Conservation (phyloP, 1,140 invertebrate genomes). For the Nasonia vitripennis region DNA sequence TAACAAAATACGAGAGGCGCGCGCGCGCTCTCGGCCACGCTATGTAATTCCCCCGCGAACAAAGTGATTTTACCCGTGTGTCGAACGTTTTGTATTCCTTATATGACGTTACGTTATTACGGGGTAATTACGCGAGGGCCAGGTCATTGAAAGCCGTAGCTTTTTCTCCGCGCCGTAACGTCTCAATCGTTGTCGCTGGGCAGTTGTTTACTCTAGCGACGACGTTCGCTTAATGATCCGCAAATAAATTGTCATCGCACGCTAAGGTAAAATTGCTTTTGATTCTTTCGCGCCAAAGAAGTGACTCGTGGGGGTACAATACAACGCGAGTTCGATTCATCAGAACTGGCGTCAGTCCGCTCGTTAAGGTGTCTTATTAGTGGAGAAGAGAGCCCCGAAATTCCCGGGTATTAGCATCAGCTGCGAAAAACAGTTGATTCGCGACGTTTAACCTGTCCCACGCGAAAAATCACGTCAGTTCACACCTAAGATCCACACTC, state of each 20-base stretch:
- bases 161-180: slow-evolving; percentile 17
- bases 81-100: slow-evolving; percentile 35
- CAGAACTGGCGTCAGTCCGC: neutral
- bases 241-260: slow-evolving; percentile 9
- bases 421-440: slow-evolving; percentile 39
- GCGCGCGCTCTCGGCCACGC: no score
- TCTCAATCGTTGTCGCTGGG: slow-evolving; percentile 15
- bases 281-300: neutral
- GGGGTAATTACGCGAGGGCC: slow-evolving; percentile 17
- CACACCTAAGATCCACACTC: slow-evolving; percentile 15
- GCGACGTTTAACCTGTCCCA: slow-evolving; percentile 13
- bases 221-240: neutral
- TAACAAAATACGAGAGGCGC: slow-evolving; percentile 14
- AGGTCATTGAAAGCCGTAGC: slow-evolving; percentile 28
- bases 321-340: neutral
- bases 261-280: neutral
- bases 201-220: neutral
- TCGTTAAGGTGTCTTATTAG: slow-evolving; percentile 28
- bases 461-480: slow-evolving; percentile 51
- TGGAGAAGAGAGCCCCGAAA: neutral
- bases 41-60: slow-evolving; percentile 4
- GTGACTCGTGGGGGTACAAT: neutral
- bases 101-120: slow-evolving; percentile 17
- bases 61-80: slow-evolving; percentile 28
- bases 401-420: slow-evolving; percentile 27